Evolutionary conservation across 2,113 vertebrate species (phyloP), one percentile per base, ranked within the genome.

Genomic region (Ondatra zibethicus): DNA sequence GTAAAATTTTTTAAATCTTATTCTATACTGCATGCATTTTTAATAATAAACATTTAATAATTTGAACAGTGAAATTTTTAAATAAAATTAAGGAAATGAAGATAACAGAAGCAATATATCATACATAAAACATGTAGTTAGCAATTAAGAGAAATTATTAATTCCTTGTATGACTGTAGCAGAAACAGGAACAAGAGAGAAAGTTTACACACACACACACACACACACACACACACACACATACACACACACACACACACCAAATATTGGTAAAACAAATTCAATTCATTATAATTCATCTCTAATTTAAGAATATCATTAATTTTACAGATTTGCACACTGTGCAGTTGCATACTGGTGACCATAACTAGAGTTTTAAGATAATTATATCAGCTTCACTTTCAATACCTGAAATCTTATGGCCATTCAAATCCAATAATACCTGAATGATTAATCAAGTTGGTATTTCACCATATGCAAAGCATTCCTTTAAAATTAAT

Each of bases 381-480:
- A 82, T 36, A 87, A 68, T 65, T 91, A 77, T 89, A 89, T 82
- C 58, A 21, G 70, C 6, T 92, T 92, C 92, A 89, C 17, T n/a
- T 87, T 77, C 45, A 94, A 66, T 3, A 93, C 0, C 0, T 76
- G 25, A 42, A 88, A 81, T 70, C 3, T 75, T 65, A 7, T 7
- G 70, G 1, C 2, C 52, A 50, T 61, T 5, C 80, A 92, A 88
- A 80, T 81, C 27, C 16, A 88, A 89, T 3, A 85, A 70, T 63
- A 93, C n/a, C 23, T 88, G 47, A 93, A 91, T 52, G 13, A 91
- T 80, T 73, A 88, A 92, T 77, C 29, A 95, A n/a, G 50, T 33
- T 78, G 9, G 8, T 58, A 27, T 76, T 61, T 89, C 7, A 89
- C 36, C 65, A 42, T 1, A 87, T 65, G 89, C 25, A 63, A 95